Evolutionary conservation across 2,888 invertebrate species (phyloP).

Genomic region (Lumbricus terrestris): DNA sequence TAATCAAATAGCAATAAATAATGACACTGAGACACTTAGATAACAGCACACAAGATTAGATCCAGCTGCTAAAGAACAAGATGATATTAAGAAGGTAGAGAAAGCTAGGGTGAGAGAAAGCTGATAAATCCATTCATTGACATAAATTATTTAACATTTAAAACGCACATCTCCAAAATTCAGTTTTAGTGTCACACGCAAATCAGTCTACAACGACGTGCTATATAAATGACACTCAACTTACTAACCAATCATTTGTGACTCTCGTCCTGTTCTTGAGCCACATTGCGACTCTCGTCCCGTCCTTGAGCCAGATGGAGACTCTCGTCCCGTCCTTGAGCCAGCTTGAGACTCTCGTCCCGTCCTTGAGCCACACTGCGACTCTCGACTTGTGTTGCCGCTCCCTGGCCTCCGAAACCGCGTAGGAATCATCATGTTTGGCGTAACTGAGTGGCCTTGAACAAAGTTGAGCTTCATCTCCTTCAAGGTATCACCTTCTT

Average conservation of each 20-base stretch:
- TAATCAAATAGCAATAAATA: neutral
- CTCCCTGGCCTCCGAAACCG: neutral
- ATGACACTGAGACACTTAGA: neutral
- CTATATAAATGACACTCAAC: neutral
- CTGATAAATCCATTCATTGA: too few relatives aligned
- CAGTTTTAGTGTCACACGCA: neutral
- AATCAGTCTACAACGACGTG: too few relatives aligned
- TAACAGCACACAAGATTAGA: neutral
- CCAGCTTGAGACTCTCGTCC: neutral
- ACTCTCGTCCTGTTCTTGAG: neutral
- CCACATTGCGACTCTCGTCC: neutral
- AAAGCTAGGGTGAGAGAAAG: too few relatives aligned
- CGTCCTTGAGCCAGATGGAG: neutral
- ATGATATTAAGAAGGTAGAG: too few relatives aligned
- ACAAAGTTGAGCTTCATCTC: neutral
- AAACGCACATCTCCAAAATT: neutral
- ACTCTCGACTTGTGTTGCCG: neutral
- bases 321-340: neutral
- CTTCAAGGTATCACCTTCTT: neutral
- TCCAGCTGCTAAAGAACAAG: too few relatives aligned
- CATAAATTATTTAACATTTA: neutral
- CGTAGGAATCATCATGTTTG: neutral
- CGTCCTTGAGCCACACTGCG: neutral
- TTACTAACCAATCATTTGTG: conserved; percentile 15
- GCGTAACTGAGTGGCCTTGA: neutral